Percentiles rank a stretch among this genome's conserved stretches.
Evolutionary conservation across 2,888 invertebrate genomes (phyloP).

Genomic region (Chelonus formosanus): DNA sequence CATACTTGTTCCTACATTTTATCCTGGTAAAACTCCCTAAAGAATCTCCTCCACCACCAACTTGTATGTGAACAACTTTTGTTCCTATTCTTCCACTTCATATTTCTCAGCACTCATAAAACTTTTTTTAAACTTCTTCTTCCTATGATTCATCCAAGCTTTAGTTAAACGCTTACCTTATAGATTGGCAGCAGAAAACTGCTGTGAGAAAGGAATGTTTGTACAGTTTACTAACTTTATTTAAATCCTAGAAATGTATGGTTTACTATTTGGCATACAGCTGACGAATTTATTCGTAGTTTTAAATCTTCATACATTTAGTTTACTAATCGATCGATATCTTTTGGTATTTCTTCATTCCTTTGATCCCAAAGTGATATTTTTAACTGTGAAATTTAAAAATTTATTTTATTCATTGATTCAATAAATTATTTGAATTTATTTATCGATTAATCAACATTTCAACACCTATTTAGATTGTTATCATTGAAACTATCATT

Average conservation of each 20-base stretch:
- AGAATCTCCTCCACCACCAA: not conserved
- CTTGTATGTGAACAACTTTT: not conserved
- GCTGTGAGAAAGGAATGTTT: slow-evolving; percentile 40
- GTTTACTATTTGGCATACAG: too few relatives aligned
- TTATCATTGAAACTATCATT: too few relatives aligned
- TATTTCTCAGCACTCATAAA: slow-evolving; percentile 1
- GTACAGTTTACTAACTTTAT: slow-evolving; percentile 7
- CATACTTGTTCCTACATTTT: slow-evolving; percentile 13
- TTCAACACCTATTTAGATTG: too few relatives aligned
- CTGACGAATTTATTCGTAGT: too few relatives aligned
- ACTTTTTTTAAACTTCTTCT: slow-evolving; percentile 7
- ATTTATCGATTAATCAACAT: too few relatives aligned
- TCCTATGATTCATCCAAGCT: slow-evolving; percentile 32
- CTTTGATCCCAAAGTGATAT: too few relatives aligned
- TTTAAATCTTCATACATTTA: too few relatives aligned
- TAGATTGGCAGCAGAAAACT: slow-evolving; percentile 55
- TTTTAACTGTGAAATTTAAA: too few relatives aligned
- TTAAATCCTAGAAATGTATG: not conserved
- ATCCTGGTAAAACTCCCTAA: not conserved
- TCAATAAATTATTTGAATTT: too few relatives aligned
- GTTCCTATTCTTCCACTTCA: slow-evolving; percentile 12
- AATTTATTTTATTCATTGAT: too few relatives aligned
- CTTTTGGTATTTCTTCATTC: too few relatives aligned
- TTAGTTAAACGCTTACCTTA: slow-evolving; percentile 55
- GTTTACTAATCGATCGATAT: too few relatives aligned